Evolutionary conservation across 2,113 vertebrate genomes (phyloP).

Genomic region (Colossoma macropomum): DNA sequence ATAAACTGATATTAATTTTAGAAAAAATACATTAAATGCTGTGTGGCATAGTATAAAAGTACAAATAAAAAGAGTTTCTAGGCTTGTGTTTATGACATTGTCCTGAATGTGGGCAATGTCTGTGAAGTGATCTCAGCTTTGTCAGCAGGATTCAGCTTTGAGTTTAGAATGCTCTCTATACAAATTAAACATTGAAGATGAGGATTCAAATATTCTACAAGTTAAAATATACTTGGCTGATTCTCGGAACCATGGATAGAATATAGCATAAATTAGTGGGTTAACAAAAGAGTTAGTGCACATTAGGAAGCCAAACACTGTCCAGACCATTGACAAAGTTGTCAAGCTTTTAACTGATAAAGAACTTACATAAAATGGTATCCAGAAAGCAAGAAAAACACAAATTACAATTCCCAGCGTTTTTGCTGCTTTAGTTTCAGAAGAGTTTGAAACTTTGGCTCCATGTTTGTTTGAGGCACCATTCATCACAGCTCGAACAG

Average conservation of each 20-base stretch:
- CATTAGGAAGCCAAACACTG: not conserved
- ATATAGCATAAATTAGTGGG: not conserved
- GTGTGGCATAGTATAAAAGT: no score
- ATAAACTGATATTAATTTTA: no score
- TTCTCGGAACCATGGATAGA: not conserved
- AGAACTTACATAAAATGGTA: not conserved
- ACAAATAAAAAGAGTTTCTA: no score
- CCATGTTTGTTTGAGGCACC: not conserved
- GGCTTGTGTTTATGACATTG: no score
- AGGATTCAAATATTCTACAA: not conserved
- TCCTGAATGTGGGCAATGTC: no score
- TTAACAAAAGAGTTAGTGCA: not conserved
- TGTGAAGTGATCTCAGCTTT: no score
- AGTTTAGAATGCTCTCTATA: not conserved
- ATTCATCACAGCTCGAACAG: not conserved
- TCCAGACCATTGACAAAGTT: not conserved
- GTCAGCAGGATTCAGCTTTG: no score
- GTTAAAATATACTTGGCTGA: not conserved
- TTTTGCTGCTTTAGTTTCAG: not conserved
- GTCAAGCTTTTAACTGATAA: not conserved
- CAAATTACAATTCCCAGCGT: not conserved
- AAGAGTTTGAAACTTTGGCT: not conserved
- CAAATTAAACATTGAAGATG: not conserved
- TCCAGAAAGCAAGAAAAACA: not conserved
- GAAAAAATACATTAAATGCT: no score